These are phyloP conservation scores for Salvator merianae DNA, from an alignment of 2,113 vertebrate genomes.

Conservation along the genomic window DNA sequence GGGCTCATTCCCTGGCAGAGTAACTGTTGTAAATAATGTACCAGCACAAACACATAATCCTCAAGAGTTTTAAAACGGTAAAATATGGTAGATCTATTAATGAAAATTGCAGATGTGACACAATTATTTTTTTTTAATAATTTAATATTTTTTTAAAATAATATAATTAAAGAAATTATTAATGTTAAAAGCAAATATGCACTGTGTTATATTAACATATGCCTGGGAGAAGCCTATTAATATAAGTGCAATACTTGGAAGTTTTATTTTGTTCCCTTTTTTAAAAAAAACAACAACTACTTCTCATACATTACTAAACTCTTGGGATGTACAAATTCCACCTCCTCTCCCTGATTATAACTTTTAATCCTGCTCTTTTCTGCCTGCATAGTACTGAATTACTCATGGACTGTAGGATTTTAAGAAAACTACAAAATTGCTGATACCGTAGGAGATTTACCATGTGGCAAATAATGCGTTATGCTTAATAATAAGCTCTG, in stretches of 20 bases:
- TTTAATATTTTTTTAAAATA: too few relatives aligned
- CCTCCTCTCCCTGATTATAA: not conserved
- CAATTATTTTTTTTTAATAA: constrained; percentile 22
- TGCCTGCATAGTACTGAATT: not conserved
- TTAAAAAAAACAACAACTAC: too few relatives aligned
- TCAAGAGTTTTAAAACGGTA: constrained; percentile 50
- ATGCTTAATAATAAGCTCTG: constrained; percentile 25
- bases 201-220: constrained; percentile 46
- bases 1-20: not conserved
- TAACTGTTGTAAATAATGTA: constrained; percentile 28
- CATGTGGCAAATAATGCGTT: not conserved
- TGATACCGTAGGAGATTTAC: not conserved
- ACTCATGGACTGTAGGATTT: constrained; percentile 9
- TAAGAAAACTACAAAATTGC: constrained; percentile 13
- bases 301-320: constrained; percentile 44
- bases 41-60: constrained; percentile 21
- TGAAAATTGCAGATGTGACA: constrained; percentile 52
- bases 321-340: constrained; percentile 46
- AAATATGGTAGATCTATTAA: constrained; percentile 35
- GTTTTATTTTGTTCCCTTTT: not conserved
- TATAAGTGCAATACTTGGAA: constrained; percentile 54
- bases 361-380: not conserved
- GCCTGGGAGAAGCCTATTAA: constrained; percentile 45
- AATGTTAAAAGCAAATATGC: constrained; percentile 48
- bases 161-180: constrained; percentile 62